phyloP scores from a whole-genome alignment of 1,140 invertebrate species.

The Lucilia sericata region DNA sequence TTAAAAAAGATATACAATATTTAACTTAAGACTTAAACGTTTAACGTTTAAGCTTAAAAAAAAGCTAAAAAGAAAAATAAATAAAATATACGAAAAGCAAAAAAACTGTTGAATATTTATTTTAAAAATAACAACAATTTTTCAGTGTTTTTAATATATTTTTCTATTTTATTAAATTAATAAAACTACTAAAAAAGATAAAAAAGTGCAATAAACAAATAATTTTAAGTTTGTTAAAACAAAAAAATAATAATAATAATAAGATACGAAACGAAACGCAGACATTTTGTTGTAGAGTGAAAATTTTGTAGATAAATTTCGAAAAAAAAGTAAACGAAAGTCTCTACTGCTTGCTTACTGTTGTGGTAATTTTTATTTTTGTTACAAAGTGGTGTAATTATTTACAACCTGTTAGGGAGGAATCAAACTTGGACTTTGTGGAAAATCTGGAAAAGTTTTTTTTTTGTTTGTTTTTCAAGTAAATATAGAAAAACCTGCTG shows the following conservation, averaged over 20 bases:
- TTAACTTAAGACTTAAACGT: not conserved
- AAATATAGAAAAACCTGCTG: constrained; percentile 1
- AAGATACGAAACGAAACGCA: not conserved
- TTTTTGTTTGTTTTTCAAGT: not conserved
- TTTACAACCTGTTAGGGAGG: constrained; percentile 35
- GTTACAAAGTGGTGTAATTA: constrained; percentile 3
- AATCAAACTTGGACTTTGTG: constrained; percentile 12
- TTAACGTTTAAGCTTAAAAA: not conserved
- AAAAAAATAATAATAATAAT: constrained; percentile 5
- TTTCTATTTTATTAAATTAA: constrained; percentile 1
- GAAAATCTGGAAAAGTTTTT: constrained; percentile 29
- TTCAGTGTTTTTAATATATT: not conserved
- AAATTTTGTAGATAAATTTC: constrained; percentile 1
- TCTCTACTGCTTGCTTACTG: not conserved
- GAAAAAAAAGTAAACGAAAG: constrained; percentile 28
- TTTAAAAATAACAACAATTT: constrained; percentile 19
- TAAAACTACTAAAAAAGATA: constrained; percentile 29
- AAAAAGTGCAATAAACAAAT: constrained; percentile 43
- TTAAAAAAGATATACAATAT: constrained; percentile 9
- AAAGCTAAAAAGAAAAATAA: not conserved
- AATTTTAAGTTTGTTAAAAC: not conserved
- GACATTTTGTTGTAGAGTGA: constrained; percentile 23
- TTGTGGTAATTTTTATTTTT: not conserved
- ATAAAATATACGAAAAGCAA: not conserved
- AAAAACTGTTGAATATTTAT: not conserved